Evolutionary conservation across 1,140 invertebrate species (phyloP).

Genomic region (Bombus breviceps): DNA sequence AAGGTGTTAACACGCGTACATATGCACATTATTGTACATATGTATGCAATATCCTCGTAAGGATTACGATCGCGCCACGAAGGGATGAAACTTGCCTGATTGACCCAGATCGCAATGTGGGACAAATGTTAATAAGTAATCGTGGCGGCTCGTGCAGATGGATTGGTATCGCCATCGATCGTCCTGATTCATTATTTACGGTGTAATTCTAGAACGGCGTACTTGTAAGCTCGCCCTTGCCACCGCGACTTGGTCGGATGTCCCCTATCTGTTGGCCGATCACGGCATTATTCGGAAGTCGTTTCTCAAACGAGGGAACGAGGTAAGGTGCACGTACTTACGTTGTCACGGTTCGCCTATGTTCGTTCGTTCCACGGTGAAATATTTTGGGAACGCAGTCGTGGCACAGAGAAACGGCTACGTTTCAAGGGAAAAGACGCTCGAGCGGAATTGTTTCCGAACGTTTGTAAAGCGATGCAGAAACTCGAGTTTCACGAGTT

Average conservation of each 20-base stretch:
- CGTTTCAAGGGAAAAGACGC: not conserved
- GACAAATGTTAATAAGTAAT: constrained; percentile 76
- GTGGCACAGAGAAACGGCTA: not conserved
- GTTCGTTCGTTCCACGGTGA: not conserved
- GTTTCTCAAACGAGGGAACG: not conserved
- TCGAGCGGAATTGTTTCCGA: not conserved
- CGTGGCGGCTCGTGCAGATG: constrained; percentile 62
- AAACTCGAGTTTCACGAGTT: too few relatives aligned
- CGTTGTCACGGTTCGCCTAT: not conserved
- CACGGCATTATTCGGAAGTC: constrained; percentile 36
- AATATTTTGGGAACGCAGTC: not conserved
- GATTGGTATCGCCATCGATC: constrained; percentile 72
- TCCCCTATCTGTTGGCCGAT: constrained; percentile 24
- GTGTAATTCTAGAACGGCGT: constrained; percentile 59
- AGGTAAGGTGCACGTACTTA: not conserved
- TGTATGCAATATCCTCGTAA: not conserved
- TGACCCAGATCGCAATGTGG: constrained; percentile 72
- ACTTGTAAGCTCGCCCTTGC: constrained; percentile 62
- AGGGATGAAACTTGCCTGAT: constrained; percentile 59
- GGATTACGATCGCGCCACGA: constrained; percentile 7
- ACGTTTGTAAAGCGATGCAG: not conserved
- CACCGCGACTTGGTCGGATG: not conserved
- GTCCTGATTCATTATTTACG: constrained; percentile 73
- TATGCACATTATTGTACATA: too few relatives aligned
- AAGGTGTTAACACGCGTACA: too few relatives aligned